Conservation (phyloP, 1,140 invertebrate species). For the Formica exsecta region DNA sequence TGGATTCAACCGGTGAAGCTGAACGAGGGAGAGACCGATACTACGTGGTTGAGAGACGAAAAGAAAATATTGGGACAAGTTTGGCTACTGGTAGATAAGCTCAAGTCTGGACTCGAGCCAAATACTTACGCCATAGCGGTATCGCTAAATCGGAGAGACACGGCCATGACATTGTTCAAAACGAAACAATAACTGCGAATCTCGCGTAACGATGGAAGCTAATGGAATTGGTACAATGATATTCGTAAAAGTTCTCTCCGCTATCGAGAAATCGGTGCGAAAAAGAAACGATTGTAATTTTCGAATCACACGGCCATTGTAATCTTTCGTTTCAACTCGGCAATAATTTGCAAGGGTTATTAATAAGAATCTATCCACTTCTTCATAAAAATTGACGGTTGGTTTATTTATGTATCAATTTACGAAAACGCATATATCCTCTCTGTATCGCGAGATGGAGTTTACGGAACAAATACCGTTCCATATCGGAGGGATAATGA, state of each 20-base stretch:
- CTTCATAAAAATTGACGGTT: neutral
- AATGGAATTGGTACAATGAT: neutral
- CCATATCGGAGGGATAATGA: conserved; percentile 77
- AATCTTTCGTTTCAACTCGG: neutral
- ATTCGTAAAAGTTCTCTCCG: neutral
- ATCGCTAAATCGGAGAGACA: conserved; percentile 1
- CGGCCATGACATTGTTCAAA: conserved; percentile 69
- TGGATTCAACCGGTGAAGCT: neutral
- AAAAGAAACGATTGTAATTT: neutral
- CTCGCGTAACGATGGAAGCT: neutral
- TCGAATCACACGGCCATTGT: neutral
- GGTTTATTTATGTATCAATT: neutral
- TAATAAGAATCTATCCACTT: neutral
- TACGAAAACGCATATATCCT: neutral
- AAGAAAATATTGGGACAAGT: conserved; percentile 40
- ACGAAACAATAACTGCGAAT: conserved; percentile 13
- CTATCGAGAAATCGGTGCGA: neutral
- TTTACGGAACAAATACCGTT: neutral
- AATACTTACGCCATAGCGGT: conserved; percentile 64
- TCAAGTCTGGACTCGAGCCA: conserved; percentile 59
- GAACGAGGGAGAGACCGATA: neutral
- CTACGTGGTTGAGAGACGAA: conserved; percentile 8
- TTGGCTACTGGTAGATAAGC: conserved; percentile 41
- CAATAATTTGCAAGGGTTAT: neutral
- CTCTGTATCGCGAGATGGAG: neutral